Evolutionary conservation across 2,888 invertebrate species (phyloP), one percentile per base, ranked within the genome.

Genomic region (Calameuta idolon): DNA sequence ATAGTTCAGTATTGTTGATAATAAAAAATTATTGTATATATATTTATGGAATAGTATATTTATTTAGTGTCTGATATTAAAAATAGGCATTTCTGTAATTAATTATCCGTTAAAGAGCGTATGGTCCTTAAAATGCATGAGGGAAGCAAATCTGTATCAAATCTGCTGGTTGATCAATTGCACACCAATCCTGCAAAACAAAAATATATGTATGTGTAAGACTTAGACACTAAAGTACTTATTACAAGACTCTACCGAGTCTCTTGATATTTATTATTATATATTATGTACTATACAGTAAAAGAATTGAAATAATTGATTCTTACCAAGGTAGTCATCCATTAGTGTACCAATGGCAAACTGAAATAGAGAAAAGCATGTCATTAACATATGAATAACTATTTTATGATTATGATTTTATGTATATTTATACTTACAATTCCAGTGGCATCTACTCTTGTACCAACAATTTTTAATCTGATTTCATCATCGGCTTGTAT

Each of bases 271-370:
- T 55, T 23, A 23, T 23, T 23, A 55, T 55, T 23, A 23, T 1
- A 23, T 23, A 40, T 23, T 40, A 40, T 40, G 23, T 23, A 40
- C 15, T 40, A 40, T 69, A 31, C 31, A n/a, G 33, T 15, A 35
- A 68, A 69, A 69, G 81, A 79, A 79, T 75, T 79, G 79, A 74
- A 75, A 79, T 74, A 55, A 93, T 92, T 92, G 86, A 81, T 94
- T 95, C 89, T 95, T 92, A 87, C 99, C 99, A 89, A 99, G 93
- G 91, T 97, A 99, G 93, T 99, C 99, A 89, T 99, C 99, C 99
- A 99, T 99, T 76, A 99, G 93, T 0, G 99, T 99, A 82, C 99
- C 99, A 92, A 99, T 99, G 1, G 99, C 99, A 94, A 99, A 99
- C 97, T 98, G 93, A 89, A 95, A 95, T 85, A 86, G 86, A 90